Conservation (phyloP, 2,113 vertebrate genomes). For the Xenus cinereus region DNA sequence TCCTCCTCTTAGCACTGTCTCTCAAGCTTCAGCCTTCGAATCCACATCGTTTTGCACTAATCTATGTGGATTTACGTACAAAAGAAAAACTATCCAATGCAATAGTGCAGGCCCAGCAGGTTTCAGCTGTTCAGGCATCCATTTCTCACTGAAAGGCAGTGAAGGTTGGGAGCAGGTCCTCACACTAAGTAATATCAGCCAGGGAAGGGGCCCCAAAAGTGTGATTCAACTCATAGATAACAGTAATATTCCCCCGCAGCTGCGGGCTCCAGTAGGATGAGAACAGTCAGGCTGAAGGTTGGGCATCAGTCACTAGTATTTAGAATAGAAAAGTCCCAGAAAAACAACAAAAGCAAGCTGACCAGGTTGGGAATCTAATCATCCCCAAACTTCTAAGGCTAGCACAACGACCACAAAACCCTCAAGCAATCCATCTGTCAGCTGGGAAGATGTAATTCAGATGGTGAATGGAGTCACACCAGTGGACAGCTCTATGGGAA, state of each 20-base stretch:
- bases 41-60: background rate
- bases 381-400: background rate
- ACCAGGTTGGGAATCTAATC: background rate
- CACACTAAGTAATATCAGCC: background rate
- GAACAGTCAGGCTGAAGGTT: background rate
- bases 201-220: background rate
- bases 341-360: background rate
- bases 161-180: background rate
- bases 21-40: background rate
- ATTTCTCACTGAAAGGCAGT: background rate
- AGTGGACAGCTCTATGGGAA: slow-evolving; percentile 14
- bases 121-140: background rate
- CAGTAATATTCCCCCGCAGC: background rate
- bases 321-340: background rate
- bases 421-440: background rate
- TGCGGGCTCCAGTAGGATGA: background rate
- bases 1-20: background rate
- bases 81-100: background rate
- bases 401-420: background rate
- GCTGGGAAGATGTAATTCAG: background rate
- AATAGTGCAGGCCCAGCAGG: background rate
- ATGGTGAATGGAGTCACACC: background rate
- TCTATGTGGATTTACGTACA: background rate
- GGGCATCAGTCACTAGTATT: background rate
- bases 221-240: background rate